Percentiles rank a stretch among this genome's conserved stretches.
Evolutionary conservation across 2,113 vertebrate genomes (phyloP).

Genomic region (Telmatochromis brachygnathus): DNA sequence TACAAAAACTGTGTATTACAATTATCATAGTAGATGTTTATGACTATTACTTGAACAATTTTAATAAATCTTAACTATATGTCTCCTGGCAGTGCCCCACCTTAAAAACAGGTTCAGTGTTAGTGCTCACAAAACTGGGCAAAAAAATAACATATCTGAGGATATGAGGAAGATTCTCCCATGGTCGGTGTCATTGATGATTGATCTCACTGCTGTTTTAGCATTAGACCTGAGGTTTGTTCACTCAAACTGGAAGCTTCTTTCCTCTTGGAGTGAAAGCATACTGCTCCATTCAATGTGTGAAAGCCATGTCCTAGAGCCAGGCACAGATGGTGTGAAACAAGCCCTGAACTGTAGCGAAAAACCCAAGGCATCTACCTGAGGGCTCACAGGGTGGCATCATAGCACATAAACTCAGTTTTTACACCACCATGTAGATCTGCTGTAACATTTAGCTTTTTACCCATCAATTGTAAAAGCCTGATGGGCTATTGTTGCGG

Average conservation of each 20-base stretch:
- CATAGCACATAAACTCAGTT: slow-evolving; percentile 40
- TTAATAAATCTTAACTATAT: not conserved
- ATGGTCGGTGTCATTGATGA: not conserved
- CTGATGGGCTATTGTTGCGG: not conserved
- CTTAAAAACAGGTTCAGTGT: not conserved
- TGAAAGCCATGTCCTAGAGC: slow-evolving; percentile 59
- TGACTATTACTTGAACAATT: not conserved
- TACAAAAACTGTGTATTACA: not conserved
- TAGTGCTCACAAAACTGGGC: not conserved
- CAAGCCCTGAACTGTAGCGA: slow-evolving; percentile 45
- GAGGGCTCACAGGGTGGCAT: slow-evolving; percentile 40
- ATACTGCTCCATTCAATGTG: slow-evolving; percentile 29
- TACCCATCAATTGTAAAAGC: not conserved
- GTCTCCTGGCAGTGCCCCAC: not conserved
- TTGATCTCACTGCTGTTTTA: not conserved
- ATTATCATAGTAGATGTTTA: not conserved
- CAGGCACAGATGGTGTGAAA: slow-evolving; percentile 67
- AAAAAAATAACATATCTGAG: not conserved
- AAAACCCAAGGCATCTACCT: slow-evolving; percentile 48
- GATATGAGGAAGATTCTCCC: not conserved
- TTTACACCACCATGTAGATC: slow-evolving; percentile 20
- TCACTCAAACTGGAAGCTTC: slow-evolving; percentile 23
- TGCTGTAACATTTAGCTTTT: not conserved
- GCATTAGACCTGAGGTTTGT: slow-evolving; percentile 28
- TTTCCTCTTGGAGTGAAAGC: slow-evolving; percentile 19